Percentiles rank a stretch among this genome's conserved stretches.
These are phyloP conservation scores for Amphipoea oculea DNA, from an alignment of 2,888 invertebrate species.

Conservation along the genomic window DNA sequence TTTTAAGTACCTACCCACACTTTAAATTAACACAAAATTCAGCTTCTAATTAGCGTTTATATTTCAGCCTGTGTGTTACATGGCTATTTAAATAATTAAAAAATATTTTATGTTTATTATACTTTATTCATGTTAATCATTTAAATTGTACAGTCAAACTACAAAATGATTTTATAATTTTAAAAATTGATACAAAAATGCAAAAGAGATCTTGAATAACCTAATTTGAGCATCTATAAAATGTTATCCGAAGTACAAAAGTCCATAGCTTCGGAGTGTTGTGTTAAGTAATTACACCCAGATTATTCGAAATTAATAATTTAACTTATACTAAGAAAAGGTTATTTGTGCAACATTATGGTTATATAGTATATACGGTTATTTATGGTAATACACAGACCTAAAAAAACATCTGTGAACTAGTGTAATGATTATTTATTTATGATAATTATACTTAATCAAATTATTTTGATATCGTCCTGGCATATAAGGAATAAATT, in stretches of 20 bases:
- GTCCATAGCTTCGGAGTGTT: neutral
- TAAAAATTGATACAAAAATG: constrained; percentile 1
- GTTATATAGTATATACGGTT: neutral
- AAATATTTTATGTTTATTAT: constrained; percentile 35
- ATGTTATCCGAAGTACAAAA: neutral
- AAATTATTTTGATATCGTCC: constrained; percentile 34
- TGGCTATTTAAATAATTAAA: constrained; percentile 37
- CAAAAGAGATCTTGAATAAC: neutral
- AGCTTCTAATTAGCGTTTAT: neutral
- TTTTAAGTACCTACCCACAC: neutral
- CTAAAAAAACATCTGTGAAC: constrained; percentile 24
- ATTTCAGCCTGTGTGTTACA: constrained; percentile 55
- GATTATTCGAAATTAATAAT: constrained; percentile 1
- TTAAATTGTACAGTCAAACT: constrained; percentile 21
- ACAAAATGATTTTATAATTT: constrained; percentile 10
- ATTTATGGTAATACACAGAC: neutral
- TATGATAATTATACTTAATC: constrained; percentile 10
- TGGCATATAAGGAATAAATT: constrained; percentile 53
- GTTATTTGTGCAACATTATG: neutral
- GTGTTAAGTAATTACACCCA: neutral
- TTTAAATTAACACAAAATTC: constrained; percentile 14
- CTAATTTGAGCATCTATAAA: neutral
- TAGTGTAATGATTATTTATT: constrained; percentile 25
- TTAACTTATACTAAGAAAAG: neutral
- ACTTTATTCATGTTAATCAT: constrained; percentile 38